Conservation (phyloP, 1,140 invertebrate genomes). For the Lepidurus couesii region DNA sequence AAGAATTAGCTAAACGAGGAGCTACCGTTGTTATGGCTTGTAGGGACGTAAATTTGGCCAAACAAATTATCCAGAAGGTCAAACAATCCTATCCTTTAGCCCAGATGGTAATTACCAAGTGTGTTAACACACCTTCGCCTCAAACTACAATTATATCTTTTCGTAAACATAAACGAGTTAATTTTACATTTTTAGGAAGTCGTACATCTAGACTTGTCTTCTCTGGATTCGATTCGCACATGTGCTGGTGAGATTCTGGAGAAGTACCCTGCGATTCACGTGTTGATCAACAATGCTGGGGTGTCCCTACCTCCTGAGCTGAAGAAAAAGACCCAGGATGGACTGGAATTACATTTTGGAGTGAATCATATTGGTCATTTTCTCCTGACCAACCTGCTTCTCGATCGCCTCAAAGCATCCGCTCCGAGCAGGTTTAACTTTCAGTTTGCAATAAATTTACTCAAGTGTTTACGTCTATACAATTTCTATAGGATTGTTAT, state of each 20-base stretch:
- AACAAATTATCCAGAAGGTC: conserved; percentile 41
- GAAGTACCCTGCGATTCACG: conserved; percentile 58
- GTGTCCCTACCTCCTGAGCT: conserved; percentile 52
- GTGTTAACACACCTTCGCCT: no score
- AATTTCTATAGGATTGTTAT: conserved; percentile 48
- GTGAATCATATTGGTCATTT: conserved; percentile 79
- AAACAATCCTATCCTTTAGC: conserved; percentile 27
- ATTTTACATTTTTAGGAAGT: conserved; percentile 58
- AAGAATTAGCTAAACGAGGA: conserved; percentile 43
- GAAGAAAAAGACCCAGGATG: conserved; percentile 61
- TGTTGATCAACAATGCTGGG: conserved; percentile 72
- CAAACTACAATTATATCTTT: no score
- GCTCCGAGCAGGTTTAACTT: conserved; percentile 54
- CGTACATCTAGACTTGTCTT: conserved; percentile 64
- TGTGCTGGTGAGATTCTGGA: conserved; percentile 60
- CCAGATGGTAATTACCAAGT: conserved; percentile 25
- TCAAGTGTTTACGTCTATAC: background rate
- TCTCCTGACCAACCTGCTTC: conserved; percentile 69
- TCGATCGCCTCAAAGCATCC: conserved; percentile 58
- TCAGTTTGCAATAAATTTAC: background rate
- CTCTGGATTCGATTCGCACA: conserved; percentile 60
- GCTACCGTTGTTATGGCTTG: conserved; percentile 49
- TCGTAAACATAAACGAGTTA: no score
- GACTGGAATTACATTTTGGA: conserved; percentile 75
- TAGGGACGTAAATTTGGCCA: conserved; percentile 43